Evolutionary conservation across 2,888 invertebrate species (phyloP), one percentile per base, ranked within the genome.

Genomic region (Griposia aprilina): DNA sequence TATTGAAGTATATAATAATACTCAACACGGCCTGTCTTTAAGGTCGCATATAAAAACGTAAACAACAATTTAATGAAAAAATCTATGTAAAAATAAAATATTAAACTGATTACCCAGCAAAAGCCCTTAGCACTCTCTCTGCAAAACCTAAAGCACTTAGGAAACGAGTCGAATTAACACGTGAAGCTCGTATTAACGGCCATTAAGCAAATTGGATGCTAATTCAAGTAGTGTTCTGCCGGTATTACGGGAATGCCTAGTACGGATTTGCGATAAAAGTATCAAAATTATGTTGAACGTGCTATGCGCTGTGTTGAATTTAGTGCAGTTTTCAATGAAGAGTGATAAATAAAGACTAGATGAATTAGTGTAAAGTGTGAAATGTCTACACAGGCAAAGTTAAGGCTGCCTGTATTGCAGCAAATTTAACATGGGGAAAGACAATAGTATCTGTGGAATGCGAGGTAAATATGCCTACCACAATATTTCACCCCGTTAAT

Each of bases 151-250:
- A 76, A 80, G 87, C 83, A 84, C 87, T 90, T 80, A 87, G 82
- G 73, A 88, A 91, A 89, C 90, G 90, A 89, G 90, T 89, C 80
- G 85, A 91, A 92, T 92, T 92, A 90, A 91, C 91, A 89, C 90
- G 90, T 90, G 84, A 84, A 87, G 80, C 85, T 89, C 88, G 88
- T 87, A 91, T 92, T 90, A 91, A 90, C 88, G 87, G 80, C 88
- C 89, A 92, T 93, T 93, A 93, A 90, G 88, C 86, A 93, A 93
- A 93, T 93, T 93, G 93, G 91, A 93, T 92, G 93, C 90, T 93
- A 93, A 93, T 93, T 93, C 88, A 83, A 92, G 90, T 87, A 86
- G 78, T 83, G 87, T 88, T 88, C 89, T 85, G 86, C 74, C 81
- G 81, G 84, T 48, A 80, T 79, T 85, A 81, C 85, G 69, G 50